phyloP scores from a whole-genome alignment of 2,797 vertebrate genomes.

The Sebastes vulpes region DNA sequence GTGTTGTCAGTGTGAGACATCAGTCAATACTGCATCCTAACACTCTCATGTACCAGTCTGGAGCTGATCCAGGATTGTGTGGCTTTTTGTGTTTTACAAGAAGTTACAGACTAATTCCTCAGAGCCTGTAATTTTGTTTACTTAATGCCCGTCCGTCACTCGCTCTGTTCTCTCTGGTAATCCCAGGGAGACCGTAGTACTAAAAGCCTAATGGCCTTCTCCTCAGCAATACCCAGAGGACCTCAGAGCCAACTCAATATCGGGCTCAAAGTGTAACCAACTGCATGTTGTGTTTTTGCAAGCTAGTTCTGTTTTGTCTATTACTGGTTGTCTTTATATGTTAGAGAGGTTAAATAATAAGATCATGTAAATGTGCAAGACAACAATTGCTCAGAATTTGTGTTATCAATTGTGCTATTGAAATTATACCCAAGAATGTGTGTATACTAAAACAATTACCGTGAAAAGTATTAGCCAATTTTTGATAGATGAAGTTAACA shows the following conservation, averaged over 20 bases:
- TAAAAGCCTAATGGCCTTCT: slow-evolving; percentile 57
- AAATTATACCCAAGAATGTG: background rate
- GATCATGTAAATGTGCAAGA: background rate
- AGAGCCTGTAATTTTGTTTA: slow-evolving; percentile 36
- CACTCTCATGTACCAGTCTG: background rate
- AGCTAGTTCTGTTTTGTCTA: background rate
- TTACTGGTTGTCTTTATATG: background rate
- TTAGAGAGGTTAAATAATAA: background rate
- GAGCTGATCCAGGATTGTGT: background rate
- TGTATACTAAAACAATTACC: background rate
- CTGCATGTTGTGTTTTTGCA: background rate
- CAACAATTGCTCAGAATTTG: background rate
- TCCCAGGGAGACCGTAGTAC: slow-evolving; percentile 36
- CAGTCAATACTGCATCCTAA: background rate
- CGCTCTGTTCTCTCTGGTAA: slow-evolving; percentile 33
- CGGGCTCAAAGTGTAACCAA: background rate
- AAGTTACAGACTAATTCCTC: slow-evolving; percentile 38
- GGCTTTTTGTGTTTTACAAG: slow-evolving; percentile 14
- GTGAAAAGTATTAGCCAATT: background rate
- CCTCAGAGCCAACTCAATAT: slow-evolving; percentile 14
- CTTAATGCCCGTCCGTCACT: slow-evolving; percentile 43
- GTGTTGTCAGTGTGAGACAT: background rate
- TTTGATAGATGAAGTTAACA: background rate
- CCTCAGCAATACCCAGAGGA: slow-evolving; percentile 42
- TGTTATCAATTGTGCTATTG: background rate